Conservation (phyloP, 2,113 vertebrate species). For the Phycodurus eques region DNA sequence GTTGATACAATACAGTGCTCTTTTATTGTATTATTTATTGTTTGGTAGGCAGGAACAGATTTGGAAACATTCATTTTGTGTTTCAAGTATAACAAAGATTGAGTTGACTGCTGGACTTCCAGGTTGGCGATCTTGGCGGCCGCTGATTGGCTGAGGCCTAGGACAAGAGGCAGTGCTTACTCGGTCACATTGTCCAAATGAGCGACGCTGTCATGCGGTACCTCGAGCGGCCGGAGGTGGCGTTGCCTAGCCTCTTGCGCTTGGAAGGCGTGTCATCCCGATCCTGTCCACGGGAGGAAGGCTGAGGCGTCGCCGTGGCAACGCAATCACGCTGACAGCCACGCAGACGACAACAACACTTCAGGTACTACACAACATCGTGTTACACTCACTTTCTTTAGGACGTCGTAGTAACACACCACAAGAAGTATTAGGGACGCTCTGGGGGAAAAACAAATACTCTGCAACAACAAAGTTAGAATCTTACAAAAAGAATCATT, state of each 20-base stretch:
- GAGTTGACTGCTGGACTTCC: not conserved
- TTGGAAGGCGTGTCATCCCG: conserved; percentile 77
- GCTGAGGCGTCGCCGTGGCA: conserved; percentile 74
- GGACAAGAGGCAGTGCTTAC: not conserved
- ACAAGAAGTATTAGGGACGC: not conserved
- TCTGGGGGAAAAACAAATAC: not conserved
- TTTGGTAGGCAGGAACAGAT: not conserved
- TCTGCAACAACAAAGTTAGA: no score
- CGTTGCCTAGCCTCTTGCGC: conserved; percentile 74
- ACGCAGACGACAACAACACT: not conserved
- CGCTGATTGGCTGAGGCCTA: not conserved
- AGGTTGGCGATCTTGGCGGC: not conserved
- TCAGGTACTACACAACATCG: no score
- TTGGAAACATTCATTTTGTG: not conserved
- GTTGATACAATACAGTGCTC: not conserved
- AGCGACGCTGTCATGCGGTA: not conserved
- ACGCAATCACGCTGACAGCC: not conserved
- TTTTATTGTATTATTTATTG: not conserved
- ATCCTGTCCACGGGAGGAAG: conserved; percentile 85
- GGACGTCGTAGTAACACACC: no score
- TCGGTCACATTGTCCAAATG: not conserved
- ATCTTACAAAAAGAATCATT: no score
- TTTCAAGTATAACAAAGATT: not conserved
- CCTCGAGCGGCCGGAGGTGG: not conserved
- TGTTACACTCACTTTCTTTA: no score